These are phyloP conservation scores for Mythimna impura DNA, from an alignment of 2,888 invertebrate genomes.

Conservation along the genomic window DNA sequence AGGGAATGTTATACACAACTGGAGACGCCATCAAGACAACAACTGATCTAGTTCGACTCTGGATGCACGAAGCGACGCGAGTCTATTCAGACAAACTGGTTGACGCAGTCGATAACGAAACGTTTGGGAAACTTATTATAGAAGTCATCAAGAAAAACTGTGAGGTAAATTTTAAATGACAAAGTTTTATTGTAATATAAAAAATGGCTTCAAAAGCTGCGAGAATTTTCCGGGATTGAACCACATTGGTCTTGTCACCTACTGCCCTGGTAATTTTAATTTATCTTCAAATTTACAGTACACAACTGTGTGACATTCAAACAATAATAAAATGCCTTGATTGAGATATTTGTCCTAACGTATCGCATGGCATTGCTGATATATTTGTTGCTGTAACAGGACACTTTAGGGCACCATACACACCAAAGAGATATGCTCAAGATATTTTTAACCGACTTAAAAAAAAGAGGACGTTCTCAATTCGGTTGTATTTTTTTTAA, in stretches of 20 bases:
- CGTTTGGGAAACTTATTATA: slow-evolving; percentile 92
- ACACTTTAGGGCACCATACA: no score
- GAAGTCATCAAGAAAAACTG: slow-evolving; percentile 95
- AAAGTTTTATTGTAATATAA: neutral
- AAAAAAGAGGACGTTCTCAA: no score
- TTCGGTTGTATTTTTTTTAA: no score
- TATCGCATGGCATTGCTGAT: no score
- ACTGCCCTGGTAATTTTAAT: no score
- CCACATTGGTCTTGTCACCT: neutral
- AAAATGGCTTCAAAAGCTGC: neutral
- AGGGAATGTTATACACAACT: slow-evolving; percentile 96
- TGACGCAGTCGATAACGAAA: slow-evolving; percentile 94
- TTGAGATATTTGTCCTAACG: no score
- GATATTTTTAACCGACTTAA: no score
- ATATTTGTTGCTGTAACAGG: no score
- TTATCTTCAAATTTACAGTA: no score
- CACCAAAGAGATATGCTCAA: no score
- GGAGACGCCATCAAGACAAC: slow-evolving; percentile 93
- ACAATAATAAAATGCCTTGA: no score
- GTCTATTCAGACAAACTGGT: slow-evolving; percentile 98
- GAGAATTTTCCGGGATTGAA: neutral
- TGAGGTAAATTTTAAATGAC: slow-evolving; percentile 83
- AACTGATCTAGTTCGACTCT: slow-evolving; percentile 94
- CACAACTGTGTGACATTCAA: no score
- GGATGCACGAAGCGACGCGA: slow-evolving; percentile 97